Base-by-base conservation (phyloP, 2,113 vertebrate species). In the Scytalopus superciliaris region DNA sequence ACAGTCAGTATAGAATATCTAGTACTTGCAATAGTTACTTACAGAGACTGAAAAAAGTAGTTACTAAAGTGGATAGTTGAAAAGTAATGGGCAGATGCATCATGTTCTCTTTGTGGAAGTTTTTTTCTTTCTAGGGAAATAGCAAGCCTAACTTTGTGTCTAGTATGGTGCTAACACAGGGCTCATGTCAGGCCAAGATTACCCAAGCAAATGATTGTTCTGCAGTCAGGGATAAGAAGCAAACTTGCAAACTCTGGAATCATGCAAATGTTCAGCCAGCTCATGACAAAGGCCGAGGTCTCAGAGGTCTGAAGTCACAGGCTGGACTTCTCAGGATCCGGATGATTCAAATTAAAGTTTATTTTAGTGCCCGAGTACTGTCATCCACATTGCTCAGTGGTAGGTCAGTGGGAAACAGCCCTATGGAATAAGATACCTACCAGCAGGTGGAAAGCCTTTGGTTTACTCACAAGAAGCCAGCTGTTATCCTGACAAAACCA, bases 111-210 rank as follows among this genome's bases (percentile, higher is more conserved):
- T 67, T 81, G 33, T 40, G 35, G 30, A 52, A 6, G 8, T 0
- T 40, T 53, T 68, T 24, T 52, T 23, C 6, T 28, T 85, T 35
- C 2, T 28, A 60, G 35, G 6, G 30, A 68, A 93, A 60, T 0
- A 53, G 10, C 5, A 80, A 80, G 45, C 30, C 6, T 60, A 24
- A 53, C 3, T 19, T 10, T 72, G 28, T 33, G n/a, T 5, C 7
- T 28, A 59, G 30, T 14, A 66, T 3, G 8, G 19, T 17, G 52
- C 0, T 4, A 75, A 67, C 18, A 40, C 0, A 2, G 47, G 50
- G 5, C 28, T 47, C n/a, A 28, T 39, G 12, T 74, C 27, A 77
- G 33, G 72, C 12, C 33, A 73, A 31, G 8, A 76, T 30, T 19
- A 69, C 21, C 23, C 33, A 55, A 73, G 31, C 13, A 50, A 62